Percentiles rank a stretch among this genome's conserved stretches.
Evolutionary conservation across 2,888 invertebrate genomes (phyloP).

Genomic region (Macroteleia sp.): DNA sequence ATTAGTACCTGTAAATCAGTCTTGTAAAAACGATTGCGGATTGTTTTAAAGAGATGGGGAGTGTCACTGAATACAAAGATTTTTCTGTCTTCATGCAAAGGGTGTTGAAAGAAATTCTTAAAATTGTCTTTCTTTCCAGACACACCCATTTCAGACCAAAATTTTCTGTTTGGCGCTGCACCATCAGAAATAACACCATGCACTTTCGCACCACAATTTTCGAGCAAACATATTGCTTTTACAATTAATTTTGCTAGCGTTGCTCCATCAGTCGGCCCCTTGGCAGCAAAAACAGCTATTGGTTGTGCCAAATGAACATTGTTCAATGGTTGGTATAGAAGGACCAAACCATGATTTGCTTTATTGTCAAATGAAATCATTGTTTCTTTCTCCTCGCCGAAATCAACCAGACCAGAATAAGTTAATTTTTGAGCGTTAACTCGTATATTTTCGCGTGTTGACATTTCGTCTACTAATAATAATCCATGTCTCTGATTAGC

Average conservation of each 20-base stretch:
- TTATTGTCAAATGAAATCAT: constrained; percentile 8
- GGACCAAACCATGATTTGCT: constrained; percentile 52
- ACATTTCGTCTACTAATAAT: constrained; percentile 20
- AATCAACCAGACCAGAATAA: constrained; percentile 20
- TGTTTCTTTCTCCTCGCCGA: not conserved
- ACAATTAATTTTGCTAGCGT: constrained; percentile 43
- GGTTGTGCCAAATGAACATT: constrained; percentile 55
- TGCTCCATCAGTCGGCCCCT: constrained; percentile 35
- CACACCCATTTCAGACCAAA: constrained; percentile 56
- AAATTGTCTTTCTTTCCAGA: constrained; percentile 34
- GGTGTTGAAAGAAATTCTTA: constrained; percentile 51
- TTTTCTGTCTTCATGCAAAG: constrained; percentile 48
- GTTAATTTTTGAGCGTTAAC: too few species aligned
- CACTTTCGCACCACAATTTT: constrained; percentile 56
- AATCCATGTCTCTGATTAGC: constrained; percentile 2
- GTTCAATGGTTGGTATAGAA: constrained; percentile 63
- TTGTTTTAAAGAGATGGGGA: constrained; percentile 64
- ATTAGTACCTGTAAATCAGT: not conserved
- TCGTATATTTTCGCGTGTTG: constrained; percentile 6
- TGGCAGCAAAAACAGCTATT: constrained; percentile 56
- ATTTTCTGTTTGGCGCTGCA: constrained; percentile 57
- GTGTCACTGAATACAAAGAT: constrained; percentile 63
- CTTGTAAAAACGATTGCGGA: constrained; percentile 55
- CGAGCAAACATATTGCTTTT: constrained; percentile 54
- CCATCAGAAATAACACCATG: constrained; percentile 62